These are phyloP conservation scores for Mola mola DNA, from an alignment of 2,113 vertebrate genomes.

Conservation along the genomic window DNA sequence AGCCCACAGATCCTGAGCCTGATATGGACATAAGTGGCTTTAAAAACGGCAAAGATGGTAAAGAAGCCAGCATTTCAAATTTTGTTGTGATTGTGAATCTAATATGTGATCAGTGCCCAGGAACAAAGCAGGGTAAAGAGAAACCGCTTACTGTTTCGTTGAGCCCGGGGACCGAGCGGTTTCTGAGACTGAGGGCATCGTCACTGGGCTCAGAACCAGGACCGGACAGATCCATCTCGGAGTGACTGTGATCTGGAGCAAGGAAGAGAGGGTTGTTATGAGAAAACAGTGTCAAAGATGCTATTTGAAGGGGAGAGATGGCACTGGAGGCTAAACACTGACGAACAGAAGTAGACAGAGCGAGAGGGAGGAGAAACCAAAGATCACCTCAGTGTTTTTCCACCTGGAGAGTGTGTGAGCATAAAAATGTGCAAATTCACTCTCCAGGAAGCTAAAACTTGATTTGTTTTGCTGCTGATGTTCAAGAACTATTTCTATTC, in stretches of 20 bases:
- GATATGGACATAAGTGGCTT: too few species aligned
- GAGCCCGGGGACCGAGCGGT: constrained; percentile 91
- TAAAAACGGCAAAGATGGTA: too few species aligned
- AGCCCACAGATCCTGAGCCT: too few species aligned
- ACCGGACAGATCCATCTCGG: constrained; percentile 90
- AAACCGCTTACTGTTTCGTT: constrained; percentile 77
- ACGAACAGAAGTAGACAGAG: constrained; percentile 2
- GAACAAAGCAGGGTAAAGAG: not conserved
- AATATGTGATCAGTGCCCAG: too few species aligned
- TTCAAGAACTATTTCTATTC: too few species aligned
- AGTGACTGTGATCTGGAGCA: constrained; percentile 87
- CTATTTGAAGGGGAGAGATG: constrained; percentile 5
- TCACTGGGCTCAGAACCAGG: constrained; percentile 84
- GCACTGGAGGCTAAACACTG: not conserved
- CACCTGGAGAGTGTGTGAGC: not conserved
- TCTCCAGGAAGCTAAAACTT: not conserved
- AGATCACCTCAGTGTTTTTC: not conserved
- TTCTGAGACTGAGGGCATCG: constrained; percentile 83
- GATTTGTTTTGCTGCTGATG: too few species aligned
- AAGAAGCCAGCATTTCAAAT: too few species aligned
- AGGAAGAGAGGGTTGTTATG: not conserved
- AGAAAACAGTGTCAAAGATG: constrained; percentile 8
- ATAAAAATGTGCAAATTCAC: not conserved
- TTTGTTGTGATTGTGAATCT: too few species aligned
- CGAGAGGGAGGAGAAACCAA: not conserved